Evolutionary conservation across 2,888 invertebrate species (phyloP).

Genomic region (Nemoura dubitans): DNA sequence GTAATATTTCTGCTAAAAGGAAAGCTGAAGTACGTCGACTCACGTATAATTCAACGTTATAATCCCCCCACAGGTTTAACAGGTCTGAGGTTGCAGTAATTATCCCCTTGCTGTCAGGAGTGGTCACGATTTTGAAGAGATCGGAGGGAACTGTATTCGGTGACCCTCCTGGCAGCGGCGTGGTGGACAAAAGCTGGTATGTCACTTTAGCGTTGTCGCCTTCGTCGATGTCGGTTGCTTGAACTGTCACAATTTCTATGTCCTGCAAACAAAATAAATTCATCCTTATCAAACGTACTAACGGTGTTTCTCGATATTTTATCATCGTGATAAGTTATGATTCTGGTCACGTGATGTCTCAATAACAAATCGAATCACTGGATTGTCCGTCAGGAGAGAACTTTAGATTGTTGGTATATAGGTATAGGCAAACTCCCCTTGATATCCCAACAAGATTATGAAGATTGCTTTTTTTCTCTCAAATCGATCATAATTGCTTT

Average conservation of each 20-base stretch:
- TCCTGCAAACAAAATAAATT: neutral
- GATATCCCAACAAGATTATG: no score
- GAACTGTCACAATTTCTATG: neutral
- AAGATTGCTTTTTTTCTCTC: no score
- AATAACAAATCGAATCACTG: no score
- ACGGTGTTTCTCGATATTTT: no score
- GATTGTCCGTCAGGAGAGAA: no score
- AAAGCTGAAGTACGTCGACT: neutral
- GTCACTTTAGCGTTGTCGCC: slow-evolving; percentile 63
- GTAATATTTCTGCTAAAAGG: no score
- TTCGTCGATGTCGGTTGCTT: slow-evolving; percentile 62
- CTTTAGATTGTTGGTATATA: no score
- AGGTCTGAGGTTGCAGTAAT: neutral
- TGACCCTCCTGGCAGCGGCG: neutral
- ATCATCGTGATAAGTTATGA: no score
- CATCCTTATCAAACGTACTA: no score
- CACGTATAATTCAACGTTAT: neutral
- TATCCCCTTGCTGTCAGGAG: neutral
- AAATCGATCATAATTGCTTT: no score
- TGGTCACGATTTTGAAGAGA: neutral
- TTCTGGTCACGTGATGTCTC: no score
- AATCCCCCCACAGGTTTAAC: neutral
- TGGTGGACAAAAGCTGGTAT: neutral
- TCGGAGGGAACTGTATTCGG: neutral
- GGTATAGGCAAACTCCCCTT: no score